Percentiles rank a stretch among this genome's conserved stretches.
Evolutionary conservation across 2,888 invertebrate genomes (phyloP).

Genomic region (Morinoia aosen): DNA sequence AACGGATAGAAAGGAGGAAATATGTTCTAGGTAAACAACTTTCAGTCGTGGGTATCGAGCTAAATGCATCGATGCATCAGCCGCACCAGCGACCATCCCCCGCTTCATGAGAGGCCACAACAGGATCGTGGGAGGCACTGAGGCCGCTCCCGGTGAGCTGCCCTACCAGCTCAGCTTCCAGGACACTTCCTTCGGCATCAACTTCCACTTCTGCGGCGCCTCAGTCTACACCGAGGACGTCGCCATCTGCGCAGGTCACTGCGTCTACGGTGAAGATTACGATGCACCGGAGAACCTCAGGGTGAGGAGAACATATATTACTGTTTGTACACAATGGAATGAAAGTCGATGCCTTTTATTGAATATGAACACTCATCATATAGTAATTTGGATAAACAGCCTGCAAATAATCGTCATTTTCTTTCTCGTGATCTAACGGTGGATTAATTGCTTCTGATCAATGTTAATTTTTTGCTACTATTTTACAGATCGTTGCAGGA

Average conservation of each 20-base stretch:
- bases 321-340: too few relatives aligned
- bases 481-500: constrained; percentile 62
- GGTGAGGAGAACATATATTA: background rate
- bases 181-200: constrained; percentile 44
- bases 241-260: constrained; percentile 58
- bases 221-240: constrained; percentile 58
- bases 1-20: too few relatives aligned
- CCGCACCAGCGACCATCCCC: too few relatives aligned
- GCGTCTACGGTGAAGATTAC: constrained; percentile 40
- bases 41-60: too few relatives aligned
- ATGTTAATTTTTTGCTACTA: too few relatives aligned
- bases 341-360: background rate
- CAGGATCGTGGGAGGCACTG: constrained; percentile 58
- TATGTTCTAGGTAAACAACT: too few relatives aligned
- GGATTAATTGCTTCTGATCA: background rate
- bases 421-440: too few relatives aligned
- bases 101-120: constrained; percentile 37
- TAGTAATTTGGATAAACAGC: background rate
- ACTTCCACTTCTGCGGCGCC: constrained; percentile 59
- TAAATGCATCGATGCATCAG: too few relatives aligned
- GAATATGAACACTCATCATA: too few relatives aligned
- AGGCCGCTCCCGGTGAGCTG: constrained; percentile 57
- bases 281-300: background rate
- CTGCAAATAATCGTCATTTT: background rate
- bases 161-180: constrained; percentile 54